Evolutionary conservation across 2,113 vertebrate species (phyloP).

Genomic region (Etia nguti): DNA sequence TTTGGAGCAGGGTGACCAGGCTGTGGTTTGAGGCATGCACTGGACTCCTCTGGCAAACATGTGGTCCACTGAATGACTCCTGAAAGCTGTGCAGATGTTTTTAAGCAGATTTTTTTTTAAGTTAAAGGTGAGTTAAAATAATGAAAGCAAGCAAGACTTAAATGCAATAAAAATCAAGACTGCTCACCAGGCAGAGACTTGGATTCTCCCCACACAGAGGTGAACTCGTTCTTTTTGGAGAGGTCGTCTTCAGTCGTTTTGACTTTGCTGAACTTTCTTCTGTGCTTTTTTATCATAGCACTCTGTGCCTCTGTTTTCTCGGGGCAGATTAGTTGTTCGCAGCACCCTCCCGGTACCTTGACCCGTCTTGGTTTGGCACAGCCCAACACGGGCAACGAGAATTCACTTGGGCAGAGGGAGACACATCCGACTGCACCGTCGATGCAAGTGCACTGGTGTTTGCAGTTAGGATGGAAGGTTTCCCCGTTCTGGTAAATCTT

Average conservation of each 20-base stretch:
- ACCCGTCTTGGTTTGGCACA: slow-evolving; percentile 83
- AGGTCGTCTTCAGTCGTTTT: slow-evolving; percentile 71
- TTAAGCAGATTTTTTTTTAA: not conserved
- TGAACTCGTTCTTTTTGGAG: slow-evolving; percentile 80
- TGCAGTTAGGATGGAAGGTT: slow-evolving; percentile 93
- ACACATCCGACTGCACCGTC: slow-evolving; percentile 89
- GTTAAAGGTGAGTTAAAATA: not conserved
- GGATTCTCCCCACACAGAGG: slow-evolving; percentile 73
- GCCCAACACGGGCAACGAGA: slow-evolving; percentile 81
- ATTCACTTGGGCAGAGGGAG: slow-evolving; percentile 86
- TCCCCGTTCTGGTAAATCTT: slow-evolving; percentile 95
- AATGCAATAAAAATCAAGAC: not conserved
- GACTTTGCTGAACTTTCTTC: slow-evolving; percentile 51
- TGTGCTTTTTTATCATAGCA: not conserved
- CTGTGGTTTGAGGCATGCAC: slow-evolving; percentile 85
- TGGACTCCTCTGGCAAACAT: slow-evolving; percentile 65
- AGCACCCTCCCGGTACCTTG: slow-evolving; percentile 85
- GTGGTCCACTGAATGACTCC: slow-evolving; percentile 51
- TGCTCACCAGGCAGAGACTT: slow-evolving; percentile 84
- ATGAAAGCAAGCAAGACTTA: not conserved
- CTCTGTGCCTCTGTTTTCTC: slow-evolving; percentile 58
- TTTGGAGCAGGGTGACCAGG: slow-evolving; percentile 91
- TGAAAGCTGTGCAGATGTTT: slow-evolving; percentile 46
- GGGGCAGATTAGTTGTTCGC: slow-evolving; percentile 83
- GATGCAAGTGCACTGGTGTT: slow-evolving; percentile 95